These are phyloP conservation scores for Loriculus beryllinus DNA, from an alignment of 2,797 vertebrate species.

Conservation along the genomic window DNA sequence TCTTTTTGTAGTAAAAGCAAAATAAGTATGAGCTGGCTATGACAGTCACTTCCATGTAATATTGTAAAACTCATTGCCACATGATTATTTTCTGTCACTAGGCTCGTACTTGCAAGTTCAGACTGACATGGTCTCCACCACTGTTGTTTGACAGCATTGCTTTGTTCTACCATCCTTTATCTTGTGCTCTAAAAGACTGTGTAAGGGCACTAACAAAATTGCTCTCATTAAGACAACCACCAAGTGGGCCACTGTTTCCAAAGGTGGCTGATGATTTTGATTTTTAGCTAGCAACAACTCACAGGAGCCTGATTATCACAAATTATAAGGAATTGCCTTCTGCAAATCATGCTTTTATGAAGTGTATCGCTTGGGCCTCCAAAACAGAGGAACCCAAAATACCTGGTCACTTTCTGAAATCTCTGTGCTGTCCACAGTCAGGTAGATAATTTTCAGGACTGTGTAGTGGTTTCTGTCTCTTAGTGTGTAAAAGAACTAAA, in stretches of 20 bases:
- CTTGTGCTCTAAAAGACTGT: neutral
- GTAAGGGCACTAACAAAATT: neutral
- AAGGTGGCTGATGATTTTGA: neutral
- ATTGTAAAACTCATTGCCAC: constrained; percentile 26
- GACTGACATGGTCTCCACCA: constrained; percentile 33
- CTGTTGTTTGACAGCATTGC: constrained; percentile 22
- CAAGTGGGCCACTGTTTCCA: neutral
- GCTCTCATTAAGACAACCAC: constrained; percentile 6
- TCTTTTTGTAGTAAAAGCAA: constrained; percentile 70
- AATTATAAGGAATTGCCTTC: neutral
- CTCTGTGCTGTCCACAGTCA: neutral
- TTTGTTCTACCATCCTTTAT: constrained; percentile 39
- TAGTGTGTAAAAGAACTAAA: neutral
- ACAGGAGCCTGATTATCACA: neutral
- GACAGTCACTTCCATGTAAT: constrained; percentile 39
- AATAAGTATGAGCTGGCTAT: constrained; percentile 59
- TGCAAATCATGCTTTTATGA: neutral
- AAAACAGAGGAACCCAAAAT: neutral
- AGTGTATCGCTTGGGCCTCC: neutral
- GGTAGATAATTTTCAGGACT: neutral
- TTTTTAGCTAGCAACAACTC: neutral
- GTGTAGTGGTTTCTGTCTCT: neutral
- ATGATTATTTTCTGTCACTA: constrained; percentile 38
- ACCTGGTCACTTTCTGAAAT: neutral
- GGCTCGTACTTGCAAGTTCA: constrained; percentile 43